A percentile compares a stretch with the other conserved stretches of the same genome.
These are phyloP conservation scores for Thinocorus orbignyianus DNA, from an alignment of 2,113 vertebrate genomes.

Conservation along the genomic window DNA sequence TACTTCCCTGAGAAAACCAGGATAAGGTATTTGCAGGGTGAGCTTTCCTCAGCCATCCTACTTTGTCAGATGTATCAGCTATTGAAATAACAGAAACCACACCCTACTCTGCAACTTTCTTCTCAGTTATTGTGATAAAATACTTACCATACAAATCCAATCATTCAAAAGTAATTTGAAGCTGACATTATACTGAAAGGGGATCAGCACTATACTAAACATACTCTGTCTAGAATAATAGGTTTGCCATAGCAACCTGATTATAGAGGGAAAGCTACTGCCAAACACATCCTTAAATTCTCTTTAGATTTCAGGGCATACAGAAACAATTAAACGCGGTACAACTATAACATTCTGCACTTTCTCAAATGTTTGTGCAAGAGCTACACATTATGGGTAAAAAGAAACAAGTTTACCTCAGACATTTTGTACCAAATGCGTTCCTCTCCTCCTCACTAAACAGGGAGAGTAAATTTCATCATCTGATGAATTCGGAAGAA, in stretches of 20 bases:
- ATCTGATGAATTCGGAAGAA: not conserved
- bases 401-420: not conserved
- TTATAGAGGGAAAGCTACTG: conserved; percentile 43
- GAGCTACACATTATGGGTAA: not conserved
- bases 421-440: not conserved
- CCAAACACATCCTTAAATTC: conserved; percentile 51
- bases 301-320: conserved; percentile 44
- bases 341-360: conserved; percentile 27
- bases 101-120: not conserved
- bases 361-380: conserved; percentile 5
- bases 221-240: conserved; percentile 62
- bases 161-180: conserved; percentile 62
- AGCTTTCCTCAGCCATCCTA: not conserved
- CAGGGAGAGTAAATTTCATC: not conserved
- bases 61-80: not conserved
- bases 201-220: conserved; percentile 63
- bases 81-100: not conserved
- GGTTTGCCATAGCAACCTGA: conserved; percentile 78
- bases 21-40: not conserved
- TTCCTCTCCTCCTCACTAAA: not conserved
- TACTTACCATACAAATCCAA: conserved; percentile 14
- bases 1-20: not conserved
- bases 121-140: conserved; percentile 17
- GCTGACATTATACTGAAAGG: conserved; percentile 57
- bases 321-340: conserved; percentile 58